These are phyloP conservation scores for Romanogobio albipinnatus DNA, from an alignment of 2,113 vertebrate species.

Conservation along the genomic window DNA sequence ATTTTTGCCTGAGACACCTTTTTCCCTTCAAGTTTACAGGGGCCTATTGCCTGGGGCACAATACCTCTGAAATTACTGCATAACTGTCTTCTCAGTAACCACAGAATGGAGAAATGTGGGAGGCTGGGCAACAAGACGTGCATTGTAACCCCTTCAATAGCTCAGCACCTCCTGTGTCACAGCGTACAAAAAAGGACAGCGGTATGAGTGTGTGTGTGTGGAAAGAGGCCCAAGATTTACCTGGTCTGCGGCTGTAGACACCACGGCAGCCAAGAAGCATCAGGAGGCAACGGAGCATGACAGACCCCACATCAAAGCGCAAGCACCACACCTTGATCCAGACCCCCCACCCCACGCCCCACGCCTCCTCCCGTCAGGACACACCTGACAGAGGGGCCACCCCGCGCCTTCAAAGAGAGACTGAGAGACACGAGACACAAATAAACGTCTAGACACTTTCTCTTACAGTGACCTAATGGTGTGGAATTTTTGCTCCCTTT, in stretches of 20 bases:
- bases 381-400: conserved; percentile 76
- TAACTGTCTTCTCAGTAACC: conserved; percentile 61
- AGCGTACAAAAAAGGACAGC: conserved; percentile 42
- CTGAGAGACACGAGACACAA: conserved; percentile 67
- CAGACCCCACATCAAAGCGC: conserved; percentile 81
- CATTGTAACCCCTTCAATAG: conserved; percentile 53
- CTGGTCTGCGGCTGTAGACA: conserved; percentile 83
- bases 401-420: conserved; percentile 80
- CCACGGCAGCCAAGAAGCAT: conserved; percentile 82
- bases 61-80: conserved; percentile 62
- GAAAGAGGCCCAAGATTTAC: conserved; percentile 67
- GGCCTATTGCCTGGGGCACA: conserved; percentile 58
- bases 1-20: conserved; percentile 47
- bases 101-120: conserved; percentile 60
- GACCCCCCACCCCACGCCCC: conserved; percentile 67
- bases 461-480: conserved; percentile 77
- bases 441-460: conserved; percentile 83
- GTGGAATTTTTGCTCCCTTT: conserved; percentile 61
- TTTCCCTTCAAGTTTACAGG: conserved; percentile 53
- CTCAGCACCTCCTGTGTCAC: conserved; percentile 57
- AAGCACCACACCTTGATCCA: conserved; percentile 83
- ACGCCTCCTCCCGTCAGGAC: conserved; percentile 25
- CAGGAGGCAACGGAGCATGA: conserved; percentile 78
- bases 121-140: conserved; percentile 59
- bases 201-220: background rate